Conservation (phyloP, 2,797 vertebrate genomes). For the Sphaeramia orbicularis region DNA sequence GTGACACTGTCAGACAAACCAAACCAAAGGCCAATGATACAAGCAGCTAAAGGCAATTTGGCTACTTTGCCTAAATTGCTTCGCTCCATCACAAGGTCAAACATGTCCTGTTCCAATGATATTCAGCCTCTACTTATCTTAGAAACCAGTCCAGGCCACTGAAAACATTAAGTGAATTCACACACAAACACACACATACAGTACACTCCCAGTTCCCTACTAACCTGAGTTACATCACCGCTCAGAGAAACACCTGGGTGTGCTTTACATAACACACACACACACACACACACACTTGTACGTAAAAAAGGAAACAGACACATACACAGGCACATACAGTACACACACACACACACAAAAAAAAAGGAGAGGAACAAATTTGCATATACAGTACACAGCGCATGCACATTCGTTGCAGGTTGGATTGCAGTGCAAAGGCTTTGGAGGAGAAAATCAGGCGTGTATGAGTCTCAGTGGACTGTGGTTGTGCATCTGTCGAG, state of each 20-base stretch:
- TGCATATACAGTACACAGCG: slow-evolving; percentile 1
- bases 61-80: slow-evolving; percentile 39
- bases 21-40: slow-evolving; percentile 8
- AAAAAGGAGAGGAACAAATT: slow-evolving; percentile 6
- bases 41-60: slow-evolving; percentile 31
- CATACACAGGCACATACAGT: neutral
- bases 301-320: neutral
- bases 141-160: slow-evolving; percentile 35
- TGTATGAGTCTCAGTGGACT: slow-evolving; percentile 58
- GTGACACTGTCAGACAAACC: slow-evolving; percentile 28
- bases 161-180: slow-evolving; percentile 36
- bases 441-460: slow-evolving; percentile 54
- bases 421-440: slow-evolving; percentile 27
- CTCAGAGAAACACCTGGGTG: slow-evolving; percentile 61
- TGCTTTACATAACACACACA: neutral
- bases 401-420: slow-evolving; percentile 25
- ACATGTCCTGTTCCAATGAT: slow-evolving; percentile 34
- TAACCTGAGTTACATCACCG: slow-evolving; percentile 65
- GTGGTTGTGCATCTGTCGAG: slow-evolving; percentile 66
- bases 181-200: slow-evolving; percentile 2
- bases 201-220: slow-evolving; percentile 12
- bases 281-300: slow-evolving; percentile 7
- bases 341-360: slow-evolving; percentile 14
- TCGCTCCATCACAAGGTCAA: slow-evolving; percentile 53
- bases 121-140: slow-evolving; percentile 47